phyloP scores from a whole-genome alignment of 2,113 vertebrate species.

The Nothobranchius furzeri region DNA sequence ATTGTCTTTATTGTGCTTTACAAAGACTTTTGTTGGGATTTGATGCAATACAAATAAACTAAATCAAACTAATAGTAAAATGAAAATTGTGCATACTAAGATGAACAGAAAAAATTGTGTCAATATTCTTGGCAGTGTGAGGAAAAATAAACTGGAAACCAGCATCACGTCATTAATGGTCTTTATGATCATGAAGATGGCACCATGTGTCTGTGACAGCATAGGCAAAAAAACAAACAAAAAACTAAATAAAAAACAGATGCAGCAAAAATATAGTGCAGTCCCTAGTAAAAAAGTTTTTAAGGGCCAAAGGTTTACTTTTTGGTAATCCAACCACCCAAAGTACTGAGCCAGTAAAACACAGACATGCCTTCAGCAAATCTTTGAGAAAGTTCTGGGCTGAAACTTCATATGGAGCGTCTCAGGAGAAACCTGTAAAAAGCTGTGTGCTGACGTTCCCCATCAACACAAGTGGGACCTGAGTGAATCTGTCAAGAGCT shows the following conservation, averaged over 20 bases:
- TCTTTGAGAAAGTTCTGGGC: neutral
- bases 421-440: conserved; percentile 2
- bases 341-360: neutral
- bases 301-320: neutral
- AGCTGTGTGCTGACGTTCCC: neutral
- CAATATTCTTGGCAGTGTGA: neutral
- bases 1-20: no score
- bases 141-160: neutral
- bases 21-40: no score
- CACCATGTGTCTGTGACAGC: neutral
- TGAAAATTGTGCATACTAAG: no score
- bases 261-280: neutral
- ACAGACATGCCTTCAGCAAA: neutral
- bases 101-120: no score
- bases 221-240: no score
- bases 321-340: neutral
- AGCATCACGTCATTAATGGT: neutral
- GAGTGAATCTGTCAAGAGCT: neutral
- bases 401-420: neutral
- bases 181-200: neutral
- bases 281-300: neutral
- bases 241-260: neutral
- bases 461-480: neutral
- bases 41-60: no score
- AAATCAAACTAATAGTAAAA: no score